phyloP scores from a whole-genome alignment of 2,888 invertebrate genomes.

The Leucoptera coffeella region DNA sequence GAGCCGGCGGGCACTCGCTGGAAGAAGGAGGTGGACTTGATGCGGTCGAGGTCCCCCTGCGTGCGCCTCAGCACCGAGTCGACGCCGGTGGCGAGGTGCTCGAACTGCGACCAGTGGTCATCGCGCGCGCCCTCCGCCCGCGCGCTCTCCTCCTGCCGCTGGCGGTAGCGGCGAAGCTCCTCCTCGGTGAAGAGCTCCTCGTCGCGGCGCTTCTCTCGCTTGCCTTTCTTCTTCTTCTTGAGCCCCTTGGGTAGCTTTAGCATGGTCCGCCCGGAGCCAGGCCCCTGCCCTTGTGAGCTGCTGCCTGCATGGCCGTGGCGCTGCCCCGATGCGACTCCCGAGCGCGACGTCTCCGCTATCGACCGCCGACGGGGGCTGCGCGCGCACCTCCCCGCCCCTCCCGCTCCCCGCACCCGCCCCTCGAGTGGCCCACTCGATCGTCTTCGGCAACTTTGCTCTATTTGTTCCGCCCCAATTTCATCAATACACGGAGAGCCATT shows the following conservation, averaged over 20 bases:
- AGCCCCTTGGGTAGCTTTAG: conserved; percentile 92
- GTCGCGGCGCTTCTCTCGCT: conserved; percentile 82
- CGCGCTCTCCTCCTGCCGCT: conserved; percentile 27
- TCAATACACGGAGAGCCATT: no score
- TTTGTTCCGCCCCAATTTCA: no score
- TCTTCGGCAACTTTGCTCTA: no score
- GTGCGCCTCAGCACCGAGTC: conserved; percentile 87
- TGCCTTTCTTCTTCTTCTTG: conserved; percentile 91
- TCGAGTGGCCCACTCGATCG: no score
- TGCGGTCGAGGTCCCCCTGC: conserved; percentile 84
- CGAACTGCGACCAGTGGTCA: conserved; percentile 90
- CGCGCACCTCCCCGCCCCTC: conserved; percentile 7
- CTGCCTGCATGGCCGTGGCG: conserved; percentile 9
- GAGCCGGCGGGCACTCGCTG: conserved; percentile 66
- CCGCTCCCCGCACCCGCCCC: conserved; percentile 6
- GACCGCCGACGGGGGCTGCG: conserved; percentile 8
- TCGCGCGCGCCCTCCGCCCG: conserved; percentile 49
- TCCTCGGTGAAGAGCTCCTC: conserved; percentile 88
- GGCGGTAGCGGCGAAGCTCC: conserved; percentile 81
- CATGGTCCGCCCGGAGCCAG: conserved; percentile 43
- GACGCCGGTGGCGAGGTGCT: conserved; percentile 84
- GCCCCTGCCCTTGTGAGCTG: conserved; percentile 6
- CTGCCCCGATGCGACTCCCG: conserved; percentile 11
- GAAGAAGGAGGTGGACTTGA: conserved; percentile 85
- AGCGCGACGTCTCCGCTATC: conserved; percentile 11